phyloP scores from a whole-genome alignment of 2,797 vertebrate genomes.

The Chloroceryle inda region DNA sequence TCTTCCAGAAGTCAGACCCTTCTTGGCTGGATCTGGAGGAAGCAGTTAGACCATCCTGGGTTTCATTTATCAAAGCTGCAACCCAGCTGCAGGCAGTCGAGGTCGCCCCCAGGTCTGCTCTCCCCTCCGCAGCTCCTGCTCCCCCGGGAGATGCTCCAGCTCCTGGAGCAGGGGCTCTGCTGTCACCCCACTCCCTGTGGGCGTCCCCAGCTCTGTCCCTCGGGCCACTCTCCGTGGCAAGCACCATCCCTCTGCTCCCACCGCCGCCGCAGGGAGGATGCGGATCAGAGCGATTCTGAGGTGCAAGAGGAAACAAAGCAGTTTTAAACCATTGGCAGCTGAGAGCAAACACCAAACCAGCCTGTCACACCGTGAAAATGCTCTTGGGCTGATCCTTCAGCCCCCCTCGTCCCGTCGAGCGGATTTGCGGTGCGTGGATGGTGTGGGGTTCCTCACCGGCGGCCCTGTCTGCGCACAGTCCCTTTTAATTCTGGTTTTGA shows the following conservation, averaged over 20 bases:
- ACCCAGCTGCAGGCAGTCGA: neutral
- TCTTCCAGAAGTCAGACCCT: neutral
- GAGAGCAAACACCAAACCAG: neutral
- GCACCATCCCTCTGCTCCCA: neutral
- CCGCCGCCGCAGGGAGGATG: neutral
- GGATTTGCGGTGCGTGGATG: neutral
- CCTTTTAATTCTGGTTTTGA: neutral
- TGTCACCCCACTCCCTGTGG: neutral
- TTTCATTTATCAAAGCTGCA: neutral
- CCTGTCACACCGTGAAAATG: neutral
- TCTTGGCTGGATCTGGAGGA: neutral
- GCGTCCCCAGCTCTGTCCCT: neutral
- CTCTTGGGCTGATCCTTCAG: neutral
- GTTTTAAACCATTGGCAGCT: neutral
- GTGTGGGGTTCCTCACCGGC: neutral
- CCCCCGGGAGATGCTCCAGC: fast-evolving
- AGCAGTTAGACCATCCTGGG: neutral
- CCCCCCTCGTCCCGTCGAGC: neutral
- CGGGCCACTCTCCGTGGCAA: fast-evolving
- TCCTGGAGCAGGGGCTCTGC: fast-evolving
- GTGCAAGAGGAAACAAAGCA: neutral
- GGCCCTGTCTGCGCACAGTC: neutral
- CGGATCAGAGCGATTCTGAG: fast-evolving
- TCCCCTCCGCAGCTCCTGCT: neutral
- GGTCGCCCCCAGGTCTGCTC: neutral